phyloP scores from a whole-genome alignment of 2,113 vertebrate species.

The Scolopax mira region DNA sequence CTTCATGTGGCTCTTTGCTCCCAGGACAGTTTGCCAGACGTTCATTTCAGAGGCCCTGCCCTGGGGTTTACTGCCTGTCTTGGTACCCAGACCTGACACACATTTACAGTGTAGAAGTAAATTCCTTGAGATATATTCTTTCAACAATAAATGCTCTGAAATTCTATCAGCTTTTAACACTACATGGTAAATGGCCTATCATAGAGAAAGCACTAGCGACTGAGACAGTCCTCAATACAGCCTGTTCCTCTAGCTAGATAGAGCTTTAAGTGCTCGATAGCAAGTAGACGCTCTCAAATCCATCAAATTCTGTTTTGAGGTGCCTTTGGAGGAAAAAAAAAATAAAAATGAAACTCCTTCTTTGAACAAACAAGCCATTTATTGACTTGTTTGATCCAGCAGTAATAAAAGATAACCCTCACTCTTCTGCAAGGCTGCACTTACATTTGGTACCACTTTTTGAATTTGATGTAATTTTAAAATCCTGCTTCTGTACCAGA shows the following conservation, averaged over 20 bases:
- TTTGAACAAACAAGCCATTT: background rate
- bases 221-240: background rate
- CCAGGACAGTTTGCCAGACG: background rate
- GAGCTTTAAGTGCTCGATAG: background rate
- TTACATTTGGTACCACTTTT: background rate
- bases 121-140: background rate
- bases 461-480: background rate
- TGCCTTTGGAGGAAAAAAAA: background rate
- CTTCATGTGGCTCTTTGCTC: accelerated
- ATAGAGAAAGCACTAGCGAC: background rate
- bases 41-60: background rate
- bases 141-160: background rate
- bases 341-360: background rate
- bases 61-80: background rate
- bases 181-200: background rate
- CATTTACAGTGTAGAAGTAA: background rate
- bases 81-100: background rate
- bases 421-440: background rate
- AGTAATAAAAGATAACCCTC: background rate
- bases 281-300: background rate
- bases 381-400: background rate
- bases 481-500: background rate
- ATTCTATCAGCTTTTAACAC: background rate
- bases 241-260: background rate
- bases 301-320: background rate